Conservation (phyloP, 2,888 invertebrate species). For the Phrixothrix hirtus region DNA sequence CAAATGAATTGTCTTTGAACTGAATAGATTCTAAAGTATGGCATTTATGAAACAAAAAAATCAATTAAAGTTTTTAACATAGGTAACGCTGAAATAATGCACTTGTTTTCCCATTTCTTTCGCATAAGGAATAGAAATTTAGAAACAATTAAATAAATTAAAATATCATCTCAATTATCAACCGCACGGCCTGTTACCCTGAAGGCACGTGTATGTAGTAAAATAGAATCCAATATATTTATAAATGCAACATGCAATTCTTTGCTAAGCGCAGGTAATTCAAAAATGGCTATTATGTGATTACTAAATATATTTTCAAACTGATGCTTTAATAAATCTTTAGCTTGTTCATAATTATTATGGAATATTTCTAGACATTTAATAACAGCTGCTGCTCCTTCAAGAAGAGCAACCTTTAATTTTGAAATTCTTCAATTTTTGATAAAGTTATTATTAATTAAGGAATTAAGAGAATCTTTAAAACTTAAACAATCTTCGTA, state of each 20-base stretch:
- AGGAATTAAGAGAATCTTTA: neutral
- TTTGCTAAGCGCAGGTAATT: neutral
- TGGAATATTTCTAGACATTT: too few relatives aligned
- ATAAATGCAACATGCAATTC: neutral
- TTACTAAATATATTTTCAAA: constrained; percentile 4
- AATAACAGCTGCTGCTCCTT: neutral
- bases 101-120: constrained; percentile 4
- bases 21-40: too few relatives aligned
- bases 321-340: neutral
- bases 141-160: constrained; percentile 1
- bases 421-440: neutral
- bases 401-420: neutral
- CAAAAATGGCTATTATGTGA: constrained; percentile 1
- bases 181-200: neutral
- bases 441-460: neutral
- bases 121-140: constrained; percentile 4
- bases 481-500: neutral
- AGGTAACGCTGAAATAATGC: too few relatives aligned
- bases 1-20: too few relatives aligned
- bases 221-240: neutral
- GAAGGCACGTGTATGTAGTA: neutral
- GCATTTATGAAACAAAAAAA: too few relatives aligned
- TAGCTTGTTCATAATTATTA: too few relatives aligned
- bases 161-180: neutral
- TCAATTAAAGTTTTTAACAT: too few relatives aligned